Conservation (phyloP, 1,140 invertebrate species). For the Meloidogyne floridensis region DNA sequence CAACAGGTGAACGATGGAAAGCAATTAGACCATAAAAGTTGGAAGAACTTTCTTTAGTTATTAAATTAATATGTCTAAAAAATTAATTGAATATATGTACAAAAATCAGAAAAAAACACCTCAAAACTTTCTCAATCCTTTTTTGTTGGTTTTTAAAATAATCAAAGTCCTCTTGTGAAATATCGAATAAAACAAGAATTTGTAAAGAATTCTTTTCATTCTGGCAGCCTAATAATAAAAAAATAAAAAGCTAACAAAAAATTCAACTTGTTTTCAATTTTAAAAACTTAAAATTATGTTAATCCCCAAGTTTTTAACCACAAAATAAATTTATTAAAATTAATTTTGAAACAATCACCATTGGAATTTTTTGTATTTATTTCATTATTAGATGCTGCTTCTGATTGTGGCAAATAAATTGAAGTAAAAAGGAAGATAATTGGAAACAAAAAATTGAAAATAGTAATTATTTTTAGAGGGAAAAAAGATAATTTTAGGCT, state of each 20-base stretch:
- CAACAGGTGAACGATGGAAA: constrained; percentile 25
- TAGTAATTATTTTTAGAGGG: no score
- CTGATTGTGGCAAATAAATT: no score
- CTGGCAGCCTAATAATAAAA: not conserved
- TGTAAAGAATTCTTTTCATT: not conserved
- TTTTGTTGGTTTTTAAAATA: constrained; percentile 26
- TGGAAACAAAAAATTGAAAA: no score
- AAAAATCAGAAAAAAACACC: not conserved
- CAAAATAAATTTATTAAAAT: no score
- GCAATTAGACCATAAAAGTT: constrained; percentile 33
- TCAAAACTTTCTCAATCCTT: constrained; percentile 17
- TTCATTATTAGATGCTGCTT: no score
- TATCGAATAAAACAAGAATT: constrained; percentile 26
- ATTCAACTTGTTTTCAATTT: not conserved
- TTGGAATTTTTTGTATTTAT: no score
- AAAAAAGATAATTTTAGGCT: no score
- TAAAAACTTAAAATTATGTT: no score
- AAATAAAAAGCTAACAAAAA: not conserved
- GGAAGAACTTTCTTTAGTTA: not conserved
- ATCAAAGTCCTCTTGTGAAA: constrained; percentile 15
- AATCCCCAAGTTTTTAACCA: no score
- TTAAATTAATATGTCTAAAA: constrained; percentile 32
- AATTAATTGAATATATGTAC: not conserved
- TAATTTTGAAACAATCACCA: no score
- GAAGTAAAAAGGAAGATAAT: no score